phyloP scores from a whole-genome alignment of 1,140 invertebrate species.

The Drosophila eugracilis region DNA sequence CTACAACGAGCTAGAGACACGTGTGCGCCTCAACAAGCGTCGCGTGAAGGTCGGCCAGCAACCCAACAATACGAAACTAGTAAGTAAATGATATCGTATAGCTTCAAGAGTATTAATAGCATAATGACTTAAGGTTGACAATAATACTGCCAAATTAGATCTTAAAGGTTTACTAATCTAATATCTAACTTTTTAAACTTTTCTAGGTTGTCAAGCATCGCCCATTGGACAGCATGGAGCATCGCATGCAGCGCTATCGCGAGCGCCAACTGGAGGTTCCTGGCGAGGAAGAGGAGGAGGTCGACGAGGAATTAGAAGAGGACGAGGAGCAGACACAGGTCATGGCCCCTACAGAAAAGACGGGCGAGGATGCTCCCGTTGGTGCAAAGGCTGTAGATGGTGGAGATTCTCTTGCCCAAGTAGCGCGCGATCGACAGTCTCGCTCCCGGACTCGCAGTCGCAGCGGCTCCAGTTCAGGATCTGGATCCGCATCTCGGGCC shows the following conservation, averaged over 20 bases:
- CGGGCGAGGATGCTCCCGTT: conserved; percentile 42
- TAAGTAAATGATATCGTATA: conserved; percentile 19
- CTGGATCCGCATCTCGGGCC: conserved; percentile 75
- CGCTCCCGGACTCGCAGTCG: conserved; percentile 75
- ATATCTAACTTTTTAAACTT: neutral
- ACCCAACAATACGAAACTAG: conserved; percentile 87
- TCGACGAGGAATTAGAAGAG: conserved; percentile 89
- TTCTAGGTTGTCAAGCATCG: conserved; percentile 92
- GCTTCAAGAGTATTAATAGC: too few relatives aligned
- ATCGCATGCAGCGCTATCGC: conserved; percentile 93
- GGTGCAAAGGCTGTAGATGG: conserved; percentile 76
- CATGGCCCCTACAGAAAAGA: conserved; percentile 77
- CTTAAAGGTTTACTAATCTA: too few relatives aligned
- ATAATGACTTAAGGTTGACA: too few relatives aligned
- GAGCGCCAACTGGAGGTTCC: conserved; percentile 95
- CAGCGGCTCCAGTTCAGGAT: conserved; percentile 69
- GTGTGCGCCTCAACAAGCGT: conserved; percentile 96
- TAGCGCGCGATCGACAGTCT: conserved; percentile 76
- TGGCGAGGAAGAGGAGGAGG: conserved; percentile 91
- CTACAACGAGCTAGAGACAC: conserved; percentile 98
- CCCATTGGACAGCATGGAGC: conserved; percentile 93
- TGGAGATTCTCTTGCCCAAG: conserved; percentile 82
- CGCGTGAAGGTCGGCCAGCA: conserved; percentile 91
- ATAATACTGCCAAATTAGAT: too few relatives aligned
- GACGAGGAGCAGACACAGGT: conserved; percentile 87